Conservation (phyloP, 2,888 invertebrate species). For the Exephanes ischioxanthus region DNA sequence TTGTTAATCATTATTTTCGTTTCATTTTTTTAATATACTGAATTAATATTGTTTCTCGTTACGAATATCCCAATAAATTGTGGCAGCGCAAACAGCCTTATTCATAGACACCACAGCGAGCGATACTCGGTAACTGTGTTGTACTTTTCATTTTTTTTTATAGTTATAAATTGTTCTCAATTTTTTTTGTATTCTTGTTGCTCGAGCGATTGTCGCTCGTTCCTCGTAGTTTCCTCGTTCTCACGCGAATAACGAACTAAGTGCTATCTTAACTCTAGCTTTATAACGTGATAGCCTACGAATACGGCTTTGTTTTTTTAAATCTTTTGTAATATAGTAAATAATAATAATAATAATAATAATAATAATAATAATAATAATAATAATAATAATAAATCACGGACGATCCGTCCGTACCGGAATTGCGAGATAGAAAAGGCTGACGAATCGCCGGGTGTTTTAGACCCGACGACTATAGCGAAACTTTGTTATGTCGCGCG, state of each 20-base stretch:
- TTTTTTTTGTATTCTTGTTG: constrained; percentile 13
- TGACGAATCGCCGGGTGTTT: constrained; percentile 23
- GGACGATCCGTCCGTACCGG: constrained; percentile 43
- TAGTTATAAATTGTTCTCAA: constrained; percentile 27
- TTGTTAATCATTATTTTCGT: neutral
- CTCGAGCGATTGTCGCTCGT: constrained; percentile 3
- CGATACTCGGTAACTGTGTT: constrained; percentile 13
- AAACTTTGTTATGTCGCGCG: neutral
- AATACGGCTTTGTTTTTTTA: constrained; percentile 16
- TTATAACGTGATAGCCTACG: constrained; percentile 39
- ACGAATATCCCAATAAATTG: constrained; percentile 49
- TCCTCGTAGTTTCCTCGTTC: constrained; percentile 5
- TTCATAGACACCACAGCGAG: constrained; percentile 46
- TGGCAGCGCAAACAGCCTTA: constrained; percentile 51
- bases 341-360: constrained; percentile 30
- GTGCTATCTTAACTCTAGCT: constrained; percentile 26
- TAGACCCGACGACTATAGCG: constrained; percentile 19
- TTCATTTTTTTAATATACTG: constrained; percentile 21
- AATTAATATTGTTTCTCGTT: constrained; percentile 38
- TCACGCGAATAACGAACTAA: constrained; percentile 15
- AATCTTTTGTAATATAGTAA: constrained; percentile 25
- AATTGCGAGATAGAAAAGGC: constrained; percentile 42
- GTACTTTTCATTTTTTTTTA: constrained; percentile 4
- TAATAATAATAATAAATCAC: constrained; percentile 27
- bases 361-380: constrained; percentile 32